Percentiles rank a stretch among this genome's conserved stretches.
Conservation (phyloP, 92 coral and sea anemone genomes). For the Isaurus tuberculatus region DNA sequence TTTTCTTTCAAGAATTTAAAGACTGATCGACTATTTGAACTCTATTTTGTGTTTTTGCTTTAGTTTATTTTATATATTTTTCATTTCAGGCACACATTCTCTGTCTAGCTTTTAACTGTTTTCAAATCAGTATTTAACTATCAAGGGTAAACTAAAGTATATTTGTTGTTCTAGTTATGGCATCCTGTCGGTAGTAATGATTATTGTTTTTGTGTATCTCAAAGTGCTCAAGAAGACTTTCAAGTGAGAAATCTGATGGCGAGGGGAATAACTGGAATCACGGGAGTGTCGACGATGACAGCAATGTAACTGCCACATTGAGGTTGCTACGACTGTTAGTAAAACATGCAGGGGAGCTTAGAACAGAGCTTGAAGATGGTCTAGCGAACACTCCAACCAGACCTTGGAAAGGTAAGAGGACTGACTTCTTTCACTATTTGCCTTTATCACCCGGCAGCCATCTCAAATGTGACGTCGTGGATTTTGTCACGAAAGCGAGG, state of each 20-base stretch:
- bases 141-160: not conserved
- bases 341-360: constrained; percentile 96
- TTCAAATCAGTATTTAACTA: not conserved
- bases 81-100: too few species aligned
- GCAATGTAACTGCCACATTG: constrained; percentile 98
- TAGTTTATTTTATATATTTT: too few species aligned
- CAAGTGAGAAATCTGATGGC: constrained; percentile 38
- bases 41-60: too few species aligned
- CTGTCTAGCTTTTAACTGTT: not conserved
- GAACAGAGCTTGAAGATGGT: constrained; percentile 89
- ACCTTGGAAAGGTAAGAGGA: constrained; percentile 94
- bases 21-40: too few species aligned
- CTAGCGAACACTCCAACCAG: constrained; percentile 88
- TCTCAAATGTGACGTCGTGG: too few species aligned
- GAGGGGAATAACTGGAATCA: constrained; percentile 30
- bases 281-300: constrained; percentile 85
- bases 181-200: too few species aligned
- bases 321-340: constrained; percentile 93
- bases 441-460: too few species aligned
- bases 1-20: too few species aligned
- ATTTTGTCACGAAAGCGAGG: too few species aligned
- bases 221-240: constrained; percentile 32
- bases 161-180: too few species aligned
- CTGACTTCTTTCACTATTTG: not conserved
- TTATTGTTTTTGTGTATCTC: not conserved